A percentile compares a stretch with the other conserved stretches of the same genome.
Evolutionary conservation across 2,888 invertebrate genomes (phyloP).

Genomic region (Alentia gelatinosa): DNA sequence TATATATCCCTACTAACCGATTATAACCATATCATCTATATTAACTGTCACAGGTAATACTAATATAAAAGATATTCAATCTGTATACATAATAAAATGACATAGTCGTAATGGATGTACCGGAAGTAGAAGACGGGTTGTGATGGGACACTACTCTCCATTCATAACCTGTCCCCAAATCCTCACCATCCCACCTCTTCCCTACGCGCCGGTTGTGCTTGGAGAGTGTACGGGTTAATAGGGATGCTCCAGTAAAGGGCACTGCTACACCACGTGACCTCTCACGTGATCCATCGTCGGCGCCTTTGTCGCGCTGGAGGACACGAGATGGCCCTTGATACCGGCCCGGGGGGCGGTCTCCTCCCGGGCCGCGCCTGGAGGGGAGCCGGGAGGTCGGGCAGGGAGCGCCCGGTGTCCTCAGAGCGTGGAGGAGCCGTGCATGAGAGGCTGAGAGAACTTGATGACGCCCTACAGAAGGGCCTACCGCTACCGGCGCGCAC

Average conservation of each 20-base stretch:
- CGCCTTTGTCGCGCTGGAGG: background rate
- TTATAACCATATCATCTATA: too few species aligned
- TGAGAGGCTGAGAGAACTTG: background rate
- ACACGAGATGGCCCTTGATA: background rate
- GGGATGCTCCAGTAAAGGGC: background rate
- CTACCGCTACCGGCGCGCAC: too few species aligned
- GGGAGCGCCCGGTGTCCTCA: background rate
- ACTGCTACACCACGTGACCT: background rate
- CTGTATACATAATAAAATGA: too few species aligned
- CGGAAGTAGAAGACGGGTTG: too few species aligned
- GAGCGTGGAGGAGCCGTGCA: background rate
- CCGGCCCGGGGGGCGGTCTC: background rate
- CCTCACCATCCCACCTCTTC: background rate
- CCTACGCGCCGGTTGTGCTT: background rate
- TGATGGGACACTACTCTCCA: background rate
- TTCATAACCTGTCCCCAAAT: background rate
- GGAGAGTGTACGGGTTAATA: background rate
- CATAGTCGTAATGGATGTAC: too few species aligned
- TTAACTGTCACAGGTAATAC: too few species aligned
- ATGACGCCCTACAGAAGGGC: background rate
- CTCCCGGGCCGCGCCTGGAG: background rate
- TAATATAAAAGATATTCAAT: too few species aligned
- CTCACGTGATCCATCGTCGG: background rate
- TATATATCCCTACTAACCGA: too few species aligned
- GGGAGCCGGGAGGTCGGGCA: background rate